phyloP scores from a whole-genome alignment of 2,888 invertebrate genomes.

The Tillus elongatus region DNA sequence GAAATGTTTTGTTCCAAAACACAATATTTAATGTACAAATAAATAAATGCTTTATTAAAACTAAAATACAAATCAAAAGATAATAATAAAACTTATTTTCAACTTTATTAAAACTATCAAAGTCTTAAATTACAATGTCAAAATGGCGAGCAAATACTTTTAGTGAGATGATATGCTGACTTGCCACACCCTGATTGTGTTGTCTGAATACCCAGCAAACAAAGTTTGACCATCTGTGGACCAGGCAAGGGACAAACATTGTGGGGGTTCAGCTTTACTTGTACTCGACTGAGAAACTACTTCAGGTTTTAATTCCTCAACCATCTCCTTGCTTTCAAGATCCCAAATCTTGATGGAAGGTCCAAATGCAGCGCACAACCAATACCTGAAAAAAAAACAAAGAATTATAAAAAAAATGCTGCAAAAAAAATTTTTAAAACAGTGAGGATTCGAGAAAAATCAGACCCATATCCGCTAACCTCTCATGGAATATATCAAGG shows the following conservation, averaged over 20 bases:
- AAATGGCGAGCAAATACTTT: too few species aligned
- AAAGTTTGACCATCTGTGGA: constrained; percentile 98
- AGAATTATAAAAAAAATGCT: neutral
- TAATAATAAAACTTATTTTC: too few species aligned
- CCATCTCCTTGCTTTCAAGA: constrained; percentile 98
- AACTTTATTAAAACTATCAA: too few species aligned
- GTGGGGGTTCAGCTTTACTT: constrained; percentile 83
- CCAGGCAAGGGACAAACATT: constrained; percentile 96
- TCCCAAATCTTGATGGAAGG: constrained; percentile 99
- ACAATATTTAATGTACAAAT: too few species aligned
- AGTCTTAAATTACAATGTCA: too few species aligned
- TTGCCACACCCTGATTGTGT: constrained; percentile 97
- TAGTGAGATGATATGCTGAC: constrained; percentile 80
- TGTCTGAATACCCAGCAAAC: constrained; percentile 98
- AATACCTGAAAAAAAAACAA: constrained; percentile 52
- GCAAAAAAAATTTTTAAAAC: too few species aligned
- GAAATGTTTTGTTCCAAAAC: too few species aligned
- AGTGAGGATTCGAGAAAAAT: too few species aligned
- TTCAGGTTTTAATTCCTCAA: constrained; percentile 96
- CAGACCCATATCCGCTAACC: constrained; percentile 44
- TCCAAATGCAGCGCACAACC: constrained; percentile 98
- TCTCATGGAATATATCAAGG: constrained; percentile 39
- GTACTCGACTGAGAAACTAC: constrained; percentile 71
- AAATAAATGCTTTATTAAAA: too few species aligned
- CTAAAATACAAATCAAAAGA: too few species aligned